These are phyloP conservation scores for Globodera rostochiensis DNA, from an alignment of 1,140 invertebrate species.

Conservation along the genomic window DNA sequence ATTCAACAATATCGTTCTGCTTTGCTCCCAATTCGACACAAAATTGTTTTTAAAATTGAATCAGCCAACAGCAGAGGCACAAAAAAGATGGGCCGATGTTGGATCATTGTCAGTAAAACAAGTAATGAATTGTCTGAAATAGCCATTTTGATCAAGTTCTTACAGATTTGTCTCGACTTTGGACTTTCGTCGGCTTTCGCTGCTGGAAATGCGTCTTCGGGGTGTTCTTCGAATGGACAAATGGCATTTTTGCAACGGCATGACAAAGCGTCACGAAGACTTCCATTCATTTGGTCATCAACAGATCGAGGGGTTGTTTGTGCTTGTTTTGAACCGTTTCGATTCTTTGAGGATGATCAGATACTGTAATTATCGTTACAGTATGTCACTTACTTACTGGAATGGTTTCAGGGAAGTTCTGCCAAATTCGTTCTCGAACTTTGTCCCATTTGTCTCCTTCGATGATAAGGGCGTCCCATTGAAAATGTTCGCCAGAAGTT, in stretches of 20 bases:
- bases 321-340: not conserved
- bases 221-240: not conserved
- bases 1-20: not conserved
- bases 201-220: not conserved
- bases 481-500: constrained; percentile 10
- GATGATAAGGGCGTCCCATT: not conserved
- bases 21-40: not conserved
- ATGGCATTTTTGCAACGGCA: not conserved
- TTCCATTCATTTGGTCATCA: not conserved
- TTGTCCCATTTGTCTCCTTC: not conserved
- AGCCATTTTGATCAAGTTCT: not conserved
- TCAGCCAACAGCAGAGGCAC: too few relatives aligned
- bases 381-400: too few relatives aligned
- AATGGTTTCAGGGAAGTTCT: not conserved
- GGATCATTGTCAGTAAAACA: too few relatives aligned
- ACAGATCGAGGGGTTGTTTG: not conserved
- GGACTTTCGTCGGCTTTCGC: not conserved
- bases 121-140: not conserved
- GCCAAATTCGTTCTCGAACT: not conserved
- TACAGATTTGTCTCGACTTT: constrained; percentile 5
- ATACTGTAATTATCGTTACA: too few relatives aligned
- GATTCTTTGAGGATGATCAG: not conserved
- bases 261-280: constrained; percentile 5
- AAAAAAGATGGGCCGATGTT: too few relatives aligned
- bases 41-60: not conserved